Evolutionary conservation across 2,888 invertebrate genomes (phyloP).

Genomic region (Odontomyia ornata): DNA sequence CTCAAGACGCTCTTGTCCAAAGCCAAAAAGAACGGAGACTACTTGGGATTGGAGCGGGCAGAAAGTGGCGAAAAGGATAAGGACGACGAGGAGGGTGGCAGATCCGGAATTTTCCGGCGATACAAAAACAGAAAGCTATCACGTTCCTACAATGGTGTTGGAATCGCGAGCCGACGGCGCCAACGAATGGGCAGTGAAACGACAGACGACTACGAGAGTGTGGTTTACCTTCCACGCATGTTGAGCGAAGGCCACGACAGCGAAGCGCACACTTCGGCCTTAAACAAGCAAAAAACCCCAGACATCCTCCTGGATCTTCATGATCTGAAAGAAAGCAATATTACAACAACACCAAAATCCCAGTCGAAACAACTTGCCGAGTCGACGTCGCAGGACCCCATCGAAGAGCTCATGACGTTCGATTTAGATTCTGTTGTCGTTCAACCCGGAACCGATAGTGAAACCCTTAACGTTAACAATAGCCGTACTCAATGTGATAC

Average conservation of each 20-base stretch:
- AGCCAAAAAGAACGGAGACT: conserved; percentile 62
- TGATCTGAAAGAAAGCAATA: conserved; percentile 51
- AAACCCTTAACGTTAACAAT: conserved; percentile 41
- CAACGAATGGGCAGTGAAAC: conserved; percentile 48
- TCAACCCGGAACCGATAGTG: conserved; percentile 16
- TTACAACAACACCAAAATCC: conserved; percentile 27
- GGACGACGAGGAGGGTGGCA: conserved; percentile 47
- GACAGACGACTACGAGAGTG: conserved; percentile 49
- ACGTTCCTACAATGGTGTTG: conserved; percentile 61
- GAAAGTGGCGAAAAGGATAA: conserved; percentile 31
- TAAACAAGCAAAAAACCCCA: conserved; percentile 55
- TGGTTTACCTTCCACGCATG: conserved; percentile 56
- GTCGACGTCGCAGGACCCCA: background rate
- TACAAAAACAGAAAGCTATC: conserved; percentile 61
- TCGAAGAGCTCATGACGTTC: conserved; percentile 50
- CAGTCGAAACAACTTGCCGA: conserved; percentile 28
- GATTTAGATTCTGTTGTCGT: conserved; percentile 41
- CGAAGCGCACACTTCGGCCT: conserved; percentile 48
- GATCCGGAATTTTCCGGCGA: conserved; percentile 57
- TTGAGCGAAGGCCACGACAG: conserved; percentile 53
- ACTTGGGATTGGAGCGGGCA: conserved; percentile 60
- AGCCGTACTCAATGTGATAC: conserved; percentile 46
- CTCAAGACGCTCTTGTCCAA: conserved; percentile 60
- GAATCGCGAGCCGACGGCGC: conserved; percentile 53
- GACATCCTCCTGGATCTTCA: conserved; percentile 62